Evolutionary conservation across 2,113 vertebrate species (phyloP), one percentile per base, ranked within the genome.

Genomic region (Trachemys scripta): DNA sequence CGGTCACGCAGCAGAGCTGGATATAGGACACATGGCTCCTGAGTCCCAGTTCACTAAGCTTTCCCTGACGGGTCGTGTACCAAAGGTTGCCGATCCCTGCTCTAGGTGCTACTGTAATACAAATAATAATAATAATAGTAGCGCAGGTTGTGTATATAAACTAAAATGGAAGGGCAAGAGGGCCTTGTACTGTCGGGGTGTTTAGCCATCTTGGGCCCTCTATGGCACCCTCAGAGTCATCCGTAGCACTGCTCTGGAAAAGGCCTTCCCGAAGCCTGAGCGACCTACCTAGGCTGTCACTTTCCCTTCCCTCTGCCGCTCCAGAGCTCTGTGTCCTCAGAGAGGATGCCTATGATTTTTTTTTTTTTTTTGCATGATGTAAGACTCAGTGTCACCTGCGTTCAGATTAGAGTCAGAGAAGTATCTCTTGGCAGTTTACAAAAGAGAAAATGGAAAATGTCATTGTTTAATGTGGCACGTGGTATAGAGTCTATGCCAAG

Each of bases 381-480:
- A 91, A 92, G 72, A 50, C 1, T 22, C 87, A 88, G 85, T 49
- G 69, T 80, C 82, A 92, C 35, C 91, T 94, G 91, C 87, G 84
- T 86, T 95, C 0, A 0, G 57, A 93, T 94, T 95, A 96, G 3
- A 94, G 88, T 91, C 92, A 95, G 35, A 82, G 38, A 90, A 93
- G 50, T 49, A 57, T 87, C 49, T 91, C 47, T 75, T 94, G 76
- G 80, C 80, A 85, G 69, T 90, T 96, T 87, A 95, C 86, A 89
- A 85, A 88, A 87, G n/a, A 87, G 86, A 94, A 95, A 96, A 90
- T 50, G 50, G 84, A 19, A 96, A 95, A n/a, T 75, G 92, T 76
- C 65, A 56, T 93, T 90, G 91, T 94, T 87, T 93, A 83, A 85
- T 82, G 42, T 1, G 5, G 92, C 90, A 91, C 59, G 54, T 75